phyloP scores from a whole-genome alignment of 2,888 invertebrate genomes.

The Scrobipalpa costella region DNA sequence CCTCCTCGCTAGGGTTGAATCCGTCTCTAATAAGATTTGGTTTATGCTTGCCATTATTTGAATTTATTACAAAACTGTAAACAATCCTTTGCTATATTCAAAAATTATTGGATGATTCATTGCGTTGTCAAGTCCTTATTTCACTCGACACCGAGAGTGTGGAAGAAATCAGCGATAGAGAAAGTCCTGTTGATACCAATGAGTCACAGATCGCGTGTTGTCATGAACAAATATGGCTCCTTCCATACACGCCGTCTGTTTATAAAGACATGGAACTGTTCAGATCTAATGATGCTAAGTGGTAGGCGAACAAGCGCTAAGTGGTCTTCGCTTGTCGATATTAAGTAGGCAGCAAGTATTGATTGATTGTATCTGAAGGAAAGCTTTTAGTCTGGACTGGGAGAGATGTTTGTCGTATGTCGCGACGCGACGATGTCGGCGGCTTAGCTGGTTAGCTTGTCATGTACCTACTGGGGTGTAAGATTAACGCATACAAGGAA shows the following conservation, averaged over 20 bases:
- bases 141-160: not conserved
- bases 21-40: no score
- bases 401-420: constrained; percentile 57
- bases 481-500: not conserved
- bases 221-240: constrained; percentile 5
- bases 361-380: constrained; percentile 40
- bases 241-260: constrained; percentile 5
- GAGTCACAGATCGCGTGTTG: constrained; percentile 18
- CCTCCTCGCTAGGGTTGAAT: no score
- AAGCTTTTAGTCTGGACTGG: constrained; percentile 55
- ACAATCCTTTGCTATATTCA: not conserved
- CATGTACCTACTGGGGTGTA: not conserved
- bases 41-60: no score
- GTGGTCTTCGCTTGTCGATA: constrained; percentile 17
- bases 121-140: not conserved
- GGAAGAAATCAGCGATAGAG: constrained; percentile 22
- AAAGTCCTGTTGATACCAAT: constrained; percentile 7
- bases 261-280: constrained; percentile 6
- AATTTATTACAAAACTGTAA: no score
- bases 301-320: constrained; percentile 22
- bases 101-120: not conserved
- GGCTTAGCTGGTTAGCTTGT: not conserved
- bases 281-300: constrained; percentile 21
- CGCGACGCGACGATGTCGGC: constrained; percentile 40
- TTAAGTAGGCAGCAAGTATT: constrained; percentile 25